These are phyloP conservation scores for Tinea pellionella DNA, from an alignment of 2,888 invertebrate genomes.

Conservation along the genomic window DNA sequence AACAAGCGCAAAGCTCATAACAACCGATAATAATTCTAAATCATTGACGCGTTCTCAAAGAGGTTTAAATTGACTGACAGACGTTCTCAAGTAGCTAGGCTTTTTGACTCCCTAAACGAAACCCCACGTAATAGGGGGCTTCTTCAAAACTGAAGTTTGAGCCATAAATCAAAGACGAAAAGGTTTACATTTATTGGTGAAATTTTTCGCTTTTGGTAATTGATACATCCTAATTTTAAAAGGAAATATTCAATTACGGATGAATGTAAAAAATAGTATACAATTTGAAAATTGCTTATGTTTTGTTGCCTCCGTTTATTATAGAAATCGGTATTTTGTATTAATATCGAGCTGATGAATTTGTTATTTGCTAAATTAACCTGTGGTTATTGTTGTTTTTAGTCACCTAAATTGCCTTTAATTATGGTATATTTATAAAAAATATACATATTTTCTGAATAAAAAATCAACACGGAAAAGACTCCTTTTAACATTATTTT, in stretches of 20 bases:
- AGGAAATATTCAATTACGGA: slow-evolving; percentile 10
- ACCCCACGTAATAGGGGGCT: neutral
- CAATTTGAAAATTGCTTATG: neutral
- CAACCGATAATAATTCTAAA: slow-evolving; percentile 15
- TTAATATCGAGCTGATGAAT: neutral
- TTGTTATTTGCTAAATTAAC: neutral
- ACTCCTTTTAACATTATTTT: too few species aligned
- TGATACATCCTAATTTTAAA: slow-evolving; percentile 13
- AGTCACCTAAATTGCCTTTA: too few species aligned
- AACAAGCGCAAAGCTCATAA: slow-evolving; percentile 7
- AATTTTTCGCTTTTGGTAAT: neutral
- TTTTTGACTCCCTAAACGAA: slow-evolving; percentile 8
- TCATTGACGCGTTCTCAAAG: slow-evolving; percentile 12
- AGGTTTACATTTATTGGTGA: neutral
- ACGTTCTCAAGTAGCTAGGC: slow-evolving; percentile 5
- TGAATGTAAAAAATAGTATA: neutral
- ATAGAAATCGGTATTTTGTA: neutral
- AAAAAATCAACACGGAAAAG: too few species aligned
- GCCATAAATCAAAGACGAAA: neutral
- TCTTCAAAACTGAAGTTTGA: neutral
- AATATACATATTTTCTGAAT: too few species aligned
- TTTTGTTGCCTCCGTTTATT: neutral
- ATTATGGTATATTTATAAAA: too few species aligned
- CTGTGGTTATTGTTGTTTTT: too few species aligned
- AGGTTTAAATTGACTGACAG: slow-evolving; percentile 14